A percentile compares a stretch with the other conserved stretches of the same genome.
Evolutionary conservation across 2,113 vertebrate genomes (phyloP).

Genomic region (Cnemophilus loriae): DNA sequence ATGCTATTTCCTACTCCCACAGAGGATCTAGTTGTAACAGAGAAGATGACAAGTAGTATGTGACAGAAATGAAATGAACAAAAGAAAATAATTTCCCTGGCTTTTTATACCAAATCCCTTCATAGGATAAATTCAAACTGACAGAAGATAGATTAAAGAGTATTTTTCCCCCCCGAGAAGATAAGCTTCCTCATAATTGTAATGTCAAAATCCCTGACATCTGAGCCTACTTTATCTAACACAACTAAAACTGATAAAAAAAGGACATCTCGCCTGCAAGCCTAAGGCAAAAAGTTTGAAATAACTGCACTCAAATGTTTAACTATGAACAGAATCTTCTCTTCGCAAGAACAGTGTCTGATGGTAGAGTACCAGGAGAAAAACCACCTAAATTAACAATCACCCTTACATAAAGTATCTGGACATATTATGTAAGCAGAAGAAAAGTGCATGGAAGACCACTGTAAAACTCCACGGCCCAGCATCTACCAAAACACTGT

Average conservation of each 20-base stretch:
- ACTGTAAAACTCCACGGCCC: background rate
- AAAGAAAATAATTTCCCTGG: background rate
- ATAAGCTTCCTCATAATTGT: background rate
- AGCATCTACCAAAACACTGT: background rate
- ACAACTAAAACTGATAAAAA: background rate
- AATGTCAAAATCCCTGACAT: constrained; percentile 25
- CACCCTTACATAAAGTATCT: constrained; percentile 17
- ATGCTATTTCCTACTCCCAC: background rate
- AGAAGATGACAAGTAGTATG: background rate
- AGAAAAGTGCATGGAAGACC: background rate
- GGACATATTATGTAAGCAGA: background rate
- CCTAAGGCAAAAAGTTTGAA: background rate
- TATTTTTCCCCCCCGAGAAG: background rate
- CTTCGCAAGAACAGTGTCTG: background rate
- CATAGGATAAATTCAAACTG: background rate
- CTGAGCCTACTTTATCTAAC: background rate
- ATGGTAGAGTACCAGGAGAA: background rate
- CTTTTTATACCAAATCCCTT: background rate
- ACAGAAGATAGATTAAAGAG: constrained; percentile 27
- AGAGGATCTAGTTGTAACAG: background rate
- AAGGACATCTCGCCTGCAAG: background rate
- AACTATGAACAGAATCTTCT: background rate
- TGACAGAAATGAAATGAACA: background rate
- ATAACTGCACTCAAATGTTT: background rate
- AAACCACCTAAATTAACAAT: constrained; percentile 9